Evolutionary conservation across 1,140 invertebrate species (phyloP), one percentile per base, ranked within the genome.

Genomic region (Cotesia chilonis): DNA sequence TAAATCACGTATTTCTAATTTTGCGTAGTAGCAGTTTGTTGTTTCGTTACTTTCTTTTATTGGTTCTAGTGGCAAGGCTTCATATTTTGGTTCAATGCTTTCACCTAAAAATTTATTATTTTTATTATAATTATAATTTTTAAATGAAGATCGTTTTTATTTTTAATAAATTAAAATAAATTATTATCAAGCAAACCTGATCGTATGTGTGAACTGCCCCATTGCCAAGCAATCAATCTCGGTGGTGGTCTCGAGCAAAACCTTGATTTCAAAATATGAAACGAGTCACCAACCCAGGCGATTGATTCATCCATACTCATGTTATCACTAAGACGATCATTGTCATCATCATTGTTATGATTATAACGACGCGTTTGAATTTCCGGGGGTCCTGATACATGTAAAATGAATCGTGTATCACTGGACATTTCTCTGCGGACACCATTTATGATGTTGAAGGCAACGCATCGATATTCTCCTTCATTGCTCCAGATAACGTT

Each of bases 11-110:
- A 87, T 86, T 55, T 86, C 80, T 4, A 87, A 72, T 59, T 86
- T 85, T 4, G 85, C 85, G 84, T 84, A 87, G 65, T 85, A 87
- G 59, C 86, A 87, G 73, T 86, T 85, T 1, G 83, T 86, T 63
- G 79, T 74, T 73, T 82, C 79, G 20, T 85, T 82, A 68, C 84
- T 82, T 66, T 87, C 84, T 10, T 79, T 74, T 60, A 87, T 84
- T 17, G 84, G 84, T 64, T 86, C 85, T 12, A 86, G 41, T 1
- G 83, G 76, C 4, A 85, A 59, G 0, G 86, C 86, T 70, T 87
- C 85, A 72, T 87, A 87, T 47, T 87, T 87, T 37, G 82, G 81
- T 52, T 81, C 78, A 47, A 86, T 82, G 4, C 61, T 85, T 59
- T 86, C 85, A 38, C 85, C 86, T 87, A 68, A 4, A 72, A 76